Evolutionary conservation across 2,113 vertebrate species (phyloP), one percentile per base, ranked within the genome.

Genomic region (Ictalurus furcatus): DNA sequence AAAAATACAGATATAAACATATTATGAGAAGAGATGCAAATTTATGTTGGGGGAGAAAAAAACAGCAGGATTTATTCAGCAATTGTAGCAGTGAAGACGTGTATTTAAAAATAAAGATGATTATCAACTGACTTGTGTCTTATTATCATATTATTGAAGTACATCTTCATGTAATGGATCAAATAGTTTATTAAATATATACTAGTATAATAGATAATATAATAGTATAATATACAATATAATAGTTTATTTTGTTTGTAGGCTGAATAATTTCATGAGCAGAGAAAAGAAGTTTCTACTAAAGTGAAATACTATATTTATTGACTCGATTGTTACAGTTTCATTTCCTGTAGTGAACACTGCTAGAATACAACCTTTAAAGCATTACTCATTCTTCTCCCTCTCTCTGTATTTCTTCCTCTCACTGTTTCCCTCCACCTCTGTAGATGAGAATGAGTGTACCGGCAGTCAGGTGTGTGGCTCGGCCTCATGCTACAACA

Each of bases 401-500:
- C 6, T 65, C 54, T 40, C 19, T 83, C 28, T 48, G 25, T 69
- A 3, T 30, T 3, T 56, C 34, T 19, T 56, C 37, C 48, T 34
- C 30, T 78, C 54, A 34, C 73, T 52, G 16, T 40, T 21, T 85
- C n/a, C 76, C 65, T 83, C 16, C 6, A 34, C 37, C 23, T 58
- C 12, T 37, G 2, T 93, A 99, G 98, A 99, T 34, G 96, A 99
- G 91, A 99, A 99, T 0, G 98, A 99, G 94, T 99, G 98, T 87
- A 94, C 95, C 67, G 95, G 92, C 1, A 95, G 95, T 8, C 86
- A 94, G 0, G 87, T 96, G 90, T 99, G 98, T 0, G 97, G 98
- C 87, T 97, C 96, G 0, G 98, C 98, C 86, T 97, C 97, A 79
- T 99, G 98, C 95, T 98, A 97, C 93, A 99, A 99, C 95, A 99